These are phyloP conservation scores for Coluber constrictor DNA, from an alignment of 2,797 vertebrate genomes.

Conservation along the genomic window DNA sequence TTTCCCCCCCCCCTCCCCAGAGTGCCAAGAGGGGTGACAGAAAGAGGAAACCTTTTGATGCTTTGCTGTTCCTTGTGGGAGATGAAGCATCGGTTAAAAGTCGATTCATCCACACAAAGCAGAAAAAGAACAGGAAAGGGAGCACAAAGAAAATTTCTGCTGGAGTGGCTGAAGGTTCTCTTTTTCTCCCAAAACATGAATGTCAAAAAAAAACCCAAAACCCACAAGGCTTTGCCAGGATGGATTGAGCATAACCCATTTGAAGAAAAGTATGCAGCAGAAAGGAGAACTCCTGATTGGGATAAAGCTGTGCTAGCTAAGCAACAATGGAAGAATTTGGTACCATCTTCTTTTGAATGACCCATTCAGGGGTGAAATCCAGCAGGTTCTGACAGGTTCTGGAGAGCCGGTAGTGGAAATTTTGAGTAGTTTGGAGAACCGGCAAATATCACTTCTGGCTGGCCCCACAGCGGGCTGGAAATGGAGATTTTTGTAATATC, in stretches of 20 bases:
- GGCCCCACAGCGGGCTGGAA: too few species aligned
- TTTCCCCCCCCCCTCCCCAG: neutral
- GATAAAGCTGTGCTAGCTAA: neutral
- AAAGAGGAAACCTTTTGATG: neutral
- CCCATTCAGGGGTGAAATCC: neutral
- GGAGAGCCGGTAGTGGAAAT: too few species aligned
- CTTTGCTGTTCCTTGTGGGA: conserved; percentile 30
- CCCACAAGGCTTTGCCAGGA: neutral
- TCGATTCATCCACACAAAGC: neutral
- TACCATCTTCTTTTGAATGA: neutral
- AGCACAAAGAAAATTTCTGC: neutral
- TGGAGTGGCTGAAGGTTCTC: neutral
- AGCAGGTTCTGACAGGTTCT: too few species aligned
- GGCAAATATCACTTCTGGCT: too few species aligned
- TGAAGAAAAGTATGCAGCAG: neutral
- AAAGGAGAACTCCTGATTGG: neutral
- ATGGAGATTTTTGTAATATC: too few species aligned
- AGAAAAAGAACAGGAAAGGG: neutral
- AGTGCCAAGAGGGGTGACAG: neutral
- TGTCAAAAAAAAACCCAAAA: neutral
- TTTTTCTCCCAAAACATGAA: conserved; percentile 22
- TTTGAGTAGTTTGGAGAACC: too few species aligned
- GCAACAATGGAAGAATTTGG: neutral
- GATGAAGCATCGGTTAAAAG: neutral
- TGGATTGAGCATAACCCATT: neutral